Percentiles rank a stretch among this genome's conserved stretches.
These are phyloP conservation scores for Phenganax subtilis DNA, from an alignment of 92 coral and sea anemone genomes.

Conservation along the genomic window DNA sequence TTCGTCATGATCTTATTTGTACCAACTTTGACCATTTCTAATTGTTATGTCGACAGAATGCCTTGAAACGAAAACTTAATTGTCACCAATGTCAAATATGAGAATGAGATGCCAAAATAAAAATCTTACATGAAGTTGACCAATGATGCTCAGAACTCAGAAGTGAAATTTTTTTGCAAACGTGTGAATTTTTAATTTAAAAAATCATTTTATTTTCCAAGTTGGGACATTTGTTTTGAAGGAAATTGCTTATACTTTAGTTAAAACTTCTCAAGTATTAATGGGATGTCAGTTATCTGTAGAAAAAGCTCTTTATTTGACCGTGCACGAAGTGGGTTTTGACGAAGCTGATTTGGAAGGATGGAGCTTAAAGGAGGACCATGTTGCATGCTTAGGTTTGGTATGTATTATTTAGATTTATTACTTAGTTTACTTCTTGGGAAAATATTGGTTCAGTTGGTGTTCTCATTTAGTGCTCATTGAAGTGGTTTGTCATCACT, in stretches of 20 bases:
- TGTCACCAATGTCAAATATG: background rate
- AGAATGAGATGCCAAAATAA: background rate
- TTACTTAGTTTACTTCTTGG: no score
- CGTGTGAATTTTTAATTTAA: background rate
- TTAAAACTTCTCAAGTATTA: background rate
- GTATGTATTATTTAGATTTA: background rate
- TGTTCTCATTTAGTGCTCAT: background rate
- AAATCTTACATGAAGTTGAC: slow-evolving; percentile 1
- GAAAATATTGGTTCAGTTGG: background rate
- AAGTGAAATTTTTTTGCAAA: background rate
- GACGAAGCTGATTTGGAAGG: slow-evolving; percentile 24
- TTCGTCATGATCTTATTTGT: no score
- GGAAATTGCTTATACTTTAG: background rate
- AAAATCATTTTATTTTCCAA: background rate
- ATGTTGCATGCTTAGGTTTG: background rate
- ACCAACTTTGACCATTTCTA: no score
- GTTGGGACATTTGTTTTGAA: background rate
- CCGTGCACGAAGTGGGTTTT: slow-evolving; percentile 14
- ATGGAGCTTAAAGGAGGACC: slow-evolving; percentile 5
- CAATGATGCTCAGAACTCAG: background rate
- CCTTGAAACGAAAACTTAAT: background rate
- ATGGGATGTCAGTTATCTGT: slow-evolving; percentile 34
- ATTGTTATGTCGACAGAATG: no score
- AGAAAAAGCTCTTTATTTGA: slow-evolving; percentile 12
- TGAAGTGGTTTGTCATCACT: no score